Base-by-base conservation (phyloP, 2,888 invertebrate species). In the Willowsia nigromaculata region DNA sequence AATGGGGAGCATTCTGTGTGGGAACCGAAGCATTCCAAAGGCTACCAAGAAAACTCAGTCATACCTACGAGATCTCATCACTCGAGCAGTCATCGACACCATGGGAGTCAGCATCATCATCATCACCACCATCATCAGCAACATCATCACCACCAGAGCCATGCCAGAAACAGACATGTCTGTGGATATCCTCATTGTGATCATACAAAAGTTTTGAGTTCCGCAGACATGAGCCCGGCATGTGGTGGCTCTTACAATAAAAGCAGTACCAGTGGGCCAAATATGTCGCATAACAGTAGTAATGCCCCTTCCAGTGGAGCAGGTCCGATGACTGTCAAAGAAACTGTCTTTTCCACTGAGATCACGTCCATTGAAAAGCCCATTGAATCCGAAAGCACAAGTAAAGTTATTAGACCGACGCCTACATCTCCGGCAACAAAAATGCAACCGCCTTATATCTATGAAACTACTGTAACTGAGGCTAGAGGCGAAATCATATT, bases 401-500 rank as follows among this genome's bases (percentile, higher is more conserved):
- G 50, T 18, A 85, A 81, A 37, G 27, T 6, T 15, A 47, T 53
- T 43, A 59, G 68, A 78, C 62, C 56, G 7, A 65, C 78, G 4
- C 62, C 88, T 9, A 84, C 65, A 43, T 62, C 83, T 22, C 50
- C 68, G 22, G 25, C 68, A 25, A 56, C 59, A 47, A 53, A 53
- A 27, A 62, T 83, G 78, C 84, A 88, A 50, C 50, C 88, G 68
- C 85, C 85, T 80, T 89, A 89, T 71, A 95, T 93, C 56, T 93
- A 93, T 83, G 95, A 95, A 93, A 95, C 95, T 2, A 95, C 95
- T 74, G 96, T 96, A 81, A 96, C 96, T 90, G 96, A 89, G 40
- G 15, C 85, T 1, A 65, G 68, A 25, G 93, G 93, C 15, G 97
- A 96, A 93, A 96, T 97, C 76, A 97, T 97, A 81, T 97, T 98